Base-by-base conservation (phyloP, 2,113 vertebrate species). In the Triplophysa siluroides region DNA sequence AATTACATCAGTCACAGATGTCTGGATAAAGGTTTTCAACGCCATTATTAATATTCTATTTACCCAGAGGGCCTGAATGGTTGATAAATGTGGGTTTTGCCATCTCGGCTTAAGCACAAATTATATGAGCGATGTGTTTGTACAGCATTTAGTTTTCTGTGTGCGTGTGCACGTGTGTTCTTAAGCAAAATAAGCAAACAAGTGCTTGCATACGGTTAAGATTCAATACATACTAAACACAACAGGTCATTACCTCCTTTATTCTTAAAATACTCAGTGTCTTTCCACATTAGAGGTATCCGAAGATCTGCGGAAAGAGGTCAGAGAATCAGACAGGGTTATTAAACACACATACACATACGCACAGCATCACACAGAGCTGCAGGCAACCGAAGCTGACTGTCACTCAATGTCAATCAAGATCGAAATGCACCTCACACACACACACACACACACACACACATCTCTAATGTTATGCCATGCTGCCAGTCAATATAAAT, bases 201-300 rank as follows among this genome's bases (percentile, higher is more conserved):
- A 54, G 13, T 54, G 50, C 14, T 54, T 54, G 1, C 13, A 18
- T 54, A 14, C 12, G 14, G 50, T 18, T 54, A 54, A 19, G 50
- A 54, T 54, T 18, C 14, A 54, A 16, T 19, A 18, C 14, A 54
- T 18, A 18, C 14, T 19, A 16, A 54, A 54, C n/a, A n/a, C n/a
- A n/a, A n/a, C 29, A 8, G 68, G 72, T 50, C 78, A 60, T 94
- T 83, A 98, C 96, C 96, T 79, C 96, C 96, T 92, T 98, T 98
- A 91, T 98, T 98, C 90, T 95, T 96, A 90, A 98, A 98, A 88
- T 98, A 96, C 74, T 98, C 96, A 0, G 95, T 98, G 91, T 98
- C 96, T 90, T 98, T 98, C 96, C 96, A 98, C 96, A 98, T 98
- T 83, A 98, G 93, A 14, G 96, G 96, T 83, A 98, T 98, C 76